Base-by-base conservation (phyloP, 2,888 invertebrate genomes). In the Ganaspis brasiliensis region DNA sequence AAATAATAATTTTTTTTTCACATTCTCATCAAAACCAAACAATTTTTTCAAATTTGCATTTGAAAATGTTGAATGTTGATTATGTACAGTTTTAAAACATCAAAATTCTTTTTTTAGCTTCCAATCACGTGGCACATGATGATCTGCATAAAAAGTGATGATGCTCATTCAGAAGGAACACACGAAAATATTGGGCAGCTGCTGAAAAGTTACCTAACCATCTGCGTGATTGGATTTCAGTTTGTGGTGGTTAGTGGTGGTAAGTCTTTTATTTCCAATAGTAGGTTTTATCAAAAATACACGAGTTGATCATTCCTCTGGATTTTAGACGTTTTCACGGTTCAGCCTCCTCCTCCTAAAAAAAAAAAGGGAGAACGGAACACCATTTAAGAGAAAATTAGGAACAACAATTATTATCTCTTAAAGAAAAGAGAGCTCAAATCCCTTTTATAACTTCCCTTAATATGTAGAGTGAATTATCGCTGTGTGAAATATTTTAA, bases 221-320 rank as follows among this genome's bases (percentile, higher is more conserved):
- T 87, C 81, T 83, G 88, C 87, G 81, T 87, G 81, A 89, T 89
- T 84, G 88, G 84, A 77, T 85, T 84, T 81, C 81, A 84, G 74
- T 78, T 82, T 72, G 84, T 87, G 21, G 40, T 67, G 14, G 80
- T 82, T n/a, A 72, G 84, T 86, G 21, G 16, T 61, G 19, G 80
- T 82, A 37, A 73, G 79, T 16, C 63, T 73, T 57, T 19, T 37
- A 21, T 74, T 61, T 26, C 14, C 49, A 35, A 19, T 45, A 40
- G 40, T 40, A 49, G 40, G 40, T 67, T 67, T 19, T 67, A 35
- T 61, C 1, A 21, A 40, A 67, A 67, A 67, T 52, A 45, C 40
- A 40, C n/a, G 63, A 14, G 37, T 37, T 37, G 3, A 35, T 16
- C 35, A 35, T 35, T 9, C 12, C 35, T 61, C 26, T 31, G 24